Evolutionary conservation across 2,113 vertebrate genomes (phyloP).

Genomic region (Phrynosoma platyrhinos): DNA sequence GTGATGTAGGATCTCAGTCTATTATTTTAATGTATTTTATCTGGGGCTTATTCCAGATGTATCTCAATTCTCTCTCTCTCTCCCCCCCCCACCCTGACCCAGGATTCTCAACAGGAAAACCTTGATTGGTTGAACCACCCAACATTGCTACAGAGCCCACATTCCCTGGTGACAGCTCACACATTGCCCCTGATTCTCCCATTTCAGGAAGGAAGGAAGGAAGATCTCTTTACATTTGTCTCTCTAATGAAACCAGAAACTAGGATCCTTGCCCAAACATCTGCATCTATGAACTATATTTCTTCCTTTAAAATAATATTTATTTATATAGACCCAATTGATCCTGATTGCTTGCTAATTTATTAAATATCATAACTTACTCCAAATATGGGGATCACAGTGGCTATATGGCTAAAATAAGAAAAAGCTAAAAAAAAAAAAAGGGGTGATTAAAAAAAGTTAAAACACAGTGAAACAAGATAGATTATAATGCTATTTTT

Average conservation of each 20-base stretch:
- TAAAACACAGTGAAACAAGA: no score
- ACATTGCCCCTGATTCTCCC: neutral
- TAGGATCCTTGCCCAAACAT: neutral
- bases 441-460: no score
- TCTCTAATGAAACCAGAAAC: neutral
- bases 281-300: neutral
- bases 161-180: neutral
- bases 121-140: neutral
- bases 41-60: neutral
- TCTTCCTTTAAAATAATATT: neutral
- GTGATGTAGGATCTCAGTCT: no score
- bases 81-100: neutral
- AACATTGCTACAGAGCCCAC: neutral
- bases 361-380: no score
- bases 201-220: neutral
- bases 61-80: neutral
- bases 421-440: no score
- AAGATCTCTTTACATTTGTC: neutral
- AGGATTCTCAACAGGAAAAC: neutral
- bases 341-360: no score
- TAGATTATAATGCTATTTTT: no score
- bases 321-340: no score
- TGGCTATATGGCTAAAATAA: no score
- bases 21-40: neutral
- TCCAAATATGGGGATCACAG: no score